phyloP scores from a whole-genome alignment of 2,888 invertebrate species.

The Loripinus fragilis region DNA sequence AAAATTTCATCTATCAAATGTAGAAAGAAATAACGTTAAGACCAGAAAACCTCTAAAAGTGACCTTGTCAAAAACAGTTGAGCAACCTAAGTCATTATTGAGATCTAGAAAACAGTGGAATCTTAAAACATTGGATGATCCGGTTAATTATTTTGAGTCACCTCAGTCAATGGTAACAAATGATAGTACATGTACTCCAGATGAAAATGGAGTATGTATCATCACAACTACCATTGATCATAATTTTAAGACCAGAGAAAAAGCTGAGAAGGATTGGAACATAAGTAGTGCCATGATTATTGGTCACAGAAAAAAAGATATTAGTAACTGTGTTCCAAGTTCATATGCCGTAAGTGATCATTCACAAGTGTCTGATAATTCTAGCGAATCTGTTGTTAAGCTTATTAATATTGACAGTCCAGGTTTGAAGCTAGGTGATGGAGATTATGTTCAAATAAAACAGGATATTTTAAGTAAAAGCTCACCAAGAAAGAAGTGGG shows the following conservation, averaged over 20 bases:
- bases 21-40: conserved; percentile 4
- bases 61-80: conserved; percentile 35
- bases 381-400: background rate
- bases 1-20: conserved; percentile 1
- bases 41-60: conserved; percentile 37
- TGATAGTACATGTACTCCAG: background rate
- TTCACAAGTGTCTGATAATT: background rate
- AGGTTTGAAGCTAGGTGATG: background rate
- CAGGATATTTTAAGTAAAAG: background rate
- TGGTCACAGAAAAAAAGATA: background rate
- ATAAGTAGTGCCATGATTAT: background rate
- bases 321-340: background rate
- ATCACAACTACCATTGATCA: too few species aligned
- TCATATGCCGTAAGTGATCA: background rate
- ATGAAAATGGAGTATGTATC: background rate
- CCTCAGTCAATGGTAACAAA: background rate
- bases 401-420: background rate
- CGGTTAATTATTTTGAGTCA: conserved; percentile 20
- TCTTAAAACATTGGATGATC: conserved; percentile 44
- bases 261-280: too few species aligned
- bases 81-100: conserved; percentile 11
- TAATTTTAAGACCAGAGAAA: too few species aligned
- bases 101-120: conserved; percentile 45
- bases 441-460: background rate
- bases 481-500: conserved; percentile 50